phyloP scores from a whole-genome alignment of 2,888 invertebrate species.

The Danaus chrysippus region DNA sequence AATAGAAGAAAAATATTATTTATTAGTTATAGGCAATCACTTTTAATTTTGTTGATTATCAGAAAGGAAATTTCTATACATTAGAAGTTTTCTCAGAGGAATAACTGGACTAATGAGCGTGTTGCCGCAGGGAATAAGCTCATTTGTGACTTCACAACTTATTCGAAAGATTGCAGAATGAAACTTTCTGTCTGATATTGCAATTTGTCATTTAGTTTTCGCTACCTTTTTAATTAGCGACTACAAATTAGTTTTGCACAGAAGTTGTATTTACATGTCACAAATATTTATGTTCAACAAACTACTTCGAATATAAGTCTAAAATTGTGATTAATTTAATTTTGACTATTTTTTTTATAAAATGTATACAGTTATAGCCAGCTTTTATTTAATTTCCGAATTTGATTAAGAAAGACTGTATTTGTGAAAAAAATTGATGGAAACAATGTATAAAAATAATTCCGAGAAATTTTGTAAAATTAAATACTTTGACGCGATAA shows the following conservation, averaged over 20 bases:
- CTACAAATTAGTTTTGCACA: conserved; percentile 22
- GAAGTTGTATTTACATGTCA: no score
- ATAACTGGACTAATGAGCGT: conserved; percentile 58
- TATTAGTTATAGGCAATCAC: background rate
- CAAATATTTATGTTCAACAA: no score
- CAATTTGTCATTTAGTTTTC: conserved; percentile 59
- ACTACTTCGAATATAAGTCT: no score
- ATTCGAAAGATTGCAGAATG: conserved; percentile 49
- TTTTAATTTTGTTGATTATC: conserved; percentile 9
- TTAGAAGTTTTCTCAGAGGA: conserved; percentile 41
- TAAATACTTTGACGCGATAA: background rate
- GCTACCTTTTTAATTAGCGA: conserved; percentile 46
- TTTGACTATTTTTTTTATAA: no score
- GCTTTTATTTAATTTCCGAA: no score
- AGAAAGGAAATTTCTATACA: conserved; percentile 41
- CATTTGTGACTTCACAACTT: conserved; percentile 60
- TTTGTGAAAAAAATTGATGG: no score
- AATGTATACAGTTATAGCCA: no score
- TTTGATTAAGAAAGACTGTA: no score
- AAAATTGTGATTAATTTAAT: no score
- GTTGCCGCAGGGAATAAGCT: conserved; percentile 63
- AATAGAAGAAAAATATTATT: no score
- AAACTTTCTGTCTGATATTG: conserved; percentile 51
- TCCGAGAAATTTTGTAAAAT: background rate
- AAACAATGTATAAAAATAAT: no score